Evolutionary conservation across 2,113 vertebrate genomes (phyloP).

Genomic region (Parus major): DNA sequence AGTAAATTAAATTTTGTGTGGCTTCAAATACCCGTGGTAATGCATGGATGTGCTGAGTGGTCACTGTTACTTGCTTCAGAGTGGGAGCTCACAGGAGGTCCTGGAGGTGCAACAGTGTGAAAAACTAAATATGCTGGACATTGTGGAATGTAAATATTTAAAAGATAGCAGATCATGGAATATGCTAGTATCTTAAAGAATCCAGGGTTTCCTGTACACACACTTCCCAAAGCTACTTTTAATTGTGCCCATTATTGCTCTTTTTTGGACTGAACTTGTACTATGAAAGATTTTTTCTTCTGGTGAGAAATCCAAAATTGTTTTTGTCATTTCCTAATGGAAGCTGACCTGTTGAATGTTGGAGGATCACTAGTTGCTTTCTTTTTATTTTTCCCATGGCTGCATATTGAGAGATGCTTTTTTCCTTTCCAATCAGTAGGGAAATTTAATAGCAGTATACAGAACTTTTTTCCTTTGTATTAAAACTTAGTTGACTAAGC

Average conservation of each 20-base stretch:
- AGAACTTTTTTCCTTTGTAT: not conserved
- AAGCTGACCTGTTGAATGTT: not conserved
- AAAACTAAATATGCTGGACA: not conserved
- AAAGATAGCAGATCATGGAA: not conserved
- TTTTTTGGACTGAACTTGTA: not conserved
- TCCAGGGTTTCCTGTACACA: not conserved
- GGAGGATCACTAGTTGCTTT: not conserved
- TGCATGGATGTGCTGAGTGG: rapidly evolving
- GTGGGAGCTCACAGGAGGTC: not conserved
- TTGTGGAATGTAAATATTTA: not conserved
- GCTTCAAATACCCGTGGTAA: not conserved
- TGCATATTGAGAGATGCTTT: not conserved
- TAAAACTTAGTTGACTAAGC: not conserved
- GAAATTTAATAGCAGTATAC: not conserved
- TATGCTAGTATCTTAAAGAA: not conserved
- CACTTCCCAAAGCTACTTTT: not conserved
- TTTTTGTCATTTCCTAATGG: not conserved
- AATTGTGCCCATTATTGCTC: not conserved
- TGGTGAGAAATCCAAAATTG: not conserved
- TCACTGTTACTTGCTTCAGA: not conserved
- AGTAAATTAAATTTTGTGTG: not conserved
- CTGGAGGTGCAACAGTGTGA: not conserved
- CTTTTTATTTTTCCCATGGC: not conserved
- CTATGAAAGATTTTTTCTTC: not conserved
- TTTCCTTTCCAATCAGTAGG: not conserved